Conservation (phyloP, 2,888 invertebrate genomes). For the Dromius quadrimaculatus region DNA sequence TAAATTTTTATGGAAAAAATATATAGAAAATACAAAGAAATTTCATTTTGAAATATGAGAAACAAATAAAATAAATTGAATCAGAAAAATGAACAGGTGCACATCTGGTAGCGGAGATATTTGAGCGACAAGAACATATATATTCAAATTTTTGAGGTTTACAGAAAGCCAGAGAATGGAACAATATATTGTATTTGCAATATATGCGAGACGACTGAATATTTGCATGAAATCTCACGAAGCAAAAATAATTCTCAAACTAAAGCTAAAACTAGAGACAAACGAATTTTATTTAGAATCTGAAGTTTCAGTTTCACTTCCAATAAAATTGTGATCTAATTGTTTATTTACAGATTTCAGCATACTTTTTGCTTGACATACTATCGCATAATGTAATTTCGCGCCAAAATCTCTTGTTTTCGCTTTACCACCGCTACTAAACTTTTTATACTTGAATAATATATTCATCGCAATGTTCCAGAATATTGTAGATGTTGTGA, state of each 20-base stretch:
- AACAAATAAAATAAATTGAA: background rate
- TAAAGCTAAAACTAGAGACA: background rate
- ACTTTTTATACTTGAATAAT: too few species aligned
- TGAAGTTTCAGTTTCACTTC: background rate
- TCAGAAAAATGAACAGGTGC: background rate
- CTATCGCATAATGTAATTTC: too few species aligned
- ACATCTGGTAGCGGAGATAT: too few species aligned
- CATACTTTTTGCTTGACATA: too few species aligned
- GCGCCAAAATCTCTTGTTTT: too few species aligned
- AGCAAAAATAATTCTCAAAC: too few species aligned
- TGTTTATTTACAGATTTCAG: background rate
- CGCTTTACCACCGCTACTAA: too few species aligned
- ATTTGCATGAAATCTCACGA: conserved; percentile 62
- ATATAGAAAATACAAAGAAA: too few species aligned
- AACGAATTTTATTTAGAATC: background rate
- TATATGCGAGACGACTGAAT: conserved; percentile 8
- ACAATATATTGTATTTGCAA: conserved; percentile 48
- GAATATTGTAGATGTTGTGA: too few species aligned
- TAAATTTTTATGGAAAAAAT: conserved; percentile 1
- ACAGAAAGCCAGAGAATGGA: background rate
- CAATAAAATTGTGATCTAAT: background rate
- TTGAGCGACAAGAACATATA: conserved; percentile 2
- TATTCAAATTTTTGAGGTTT: conserved; percentile 3
- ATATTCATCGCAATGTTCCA: too few species aligned
- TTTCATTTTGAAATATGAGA: conserved; percentile 10